Percentiles rank a stretch among this genome's conserved stretches.
phyloP scores from a whole-genome alignment of 2,888 invertebrate genomes.

The Lobophora halterata region DNA sequence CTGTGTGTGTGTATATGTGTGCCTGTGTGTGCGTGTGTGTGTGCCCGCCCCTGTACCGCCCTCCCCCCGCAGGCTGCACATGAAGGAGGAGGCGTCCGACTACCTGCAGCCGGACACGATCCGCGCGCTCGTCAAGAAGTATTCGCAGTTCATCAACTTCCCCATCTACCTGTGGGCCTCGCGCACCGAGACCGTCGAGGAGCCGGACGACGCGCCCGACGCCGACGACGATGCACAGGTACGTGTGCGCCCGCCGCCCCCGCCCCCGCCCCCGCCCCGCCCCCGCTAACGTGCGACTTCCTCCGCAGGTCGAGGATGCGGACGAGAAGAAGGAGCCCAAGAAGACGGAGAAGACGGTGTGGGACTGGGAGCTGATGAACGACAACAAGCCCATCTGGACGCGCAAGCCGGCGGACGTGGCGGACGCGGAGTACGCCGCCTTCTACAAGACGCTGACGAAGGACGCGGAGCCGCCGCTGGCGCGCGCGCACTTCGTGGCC shows the following conservation, averaged over 20 bases:
- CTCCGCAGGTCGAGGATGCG: constrained; percentile 88
- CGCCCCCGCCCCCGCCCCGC: no score
- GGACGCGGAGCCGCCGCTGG: constrained; percentile 90
- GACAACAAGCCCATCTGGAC: constrained; percentile 99
- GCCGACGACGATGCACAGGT: constrained; percentile 63
- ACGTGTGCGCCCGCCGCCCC: not conserved
- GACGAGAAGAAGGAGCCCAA: constrained; percentile 82
- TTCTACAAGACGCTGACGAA: constrained; percentile 98
- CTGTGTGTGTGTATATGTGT: not conserved
- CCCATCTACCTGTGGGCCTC: constrained; percentile 97
- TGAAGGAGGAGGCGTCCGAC: constrained; percentile 98
- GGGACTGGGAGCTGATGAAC: constrained; percentile 99
- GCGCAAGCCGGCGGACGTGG: constrained; percentile 91
- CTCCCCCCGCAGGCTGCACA: constrained; percentile 84
- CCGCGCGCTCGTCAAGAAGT: constrained; percentile 95
- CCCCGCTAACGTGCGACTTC: no score
- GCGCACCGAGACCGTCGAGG: constrained; percentile 53
- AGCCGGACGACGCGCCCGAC: constrained; percentile 28
- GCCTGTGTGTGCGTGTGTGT: not conserved
- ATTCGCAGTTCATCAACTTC: constrained; percentile 99
- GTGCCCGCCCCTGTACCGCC: constrained; percentile 84
- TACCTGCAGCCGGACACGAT: constrained; percentile 96
- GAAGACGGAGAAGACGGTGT: constrained; percentile 96
- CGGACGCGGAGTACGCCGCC: constrained; percentile 93
- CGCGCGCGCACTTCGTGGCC: constrained; percentile 95